Evolutionary conservation across 1,140 invertebrate species (phyloP).

Genomic region (Drepana arcuata): DNA sequence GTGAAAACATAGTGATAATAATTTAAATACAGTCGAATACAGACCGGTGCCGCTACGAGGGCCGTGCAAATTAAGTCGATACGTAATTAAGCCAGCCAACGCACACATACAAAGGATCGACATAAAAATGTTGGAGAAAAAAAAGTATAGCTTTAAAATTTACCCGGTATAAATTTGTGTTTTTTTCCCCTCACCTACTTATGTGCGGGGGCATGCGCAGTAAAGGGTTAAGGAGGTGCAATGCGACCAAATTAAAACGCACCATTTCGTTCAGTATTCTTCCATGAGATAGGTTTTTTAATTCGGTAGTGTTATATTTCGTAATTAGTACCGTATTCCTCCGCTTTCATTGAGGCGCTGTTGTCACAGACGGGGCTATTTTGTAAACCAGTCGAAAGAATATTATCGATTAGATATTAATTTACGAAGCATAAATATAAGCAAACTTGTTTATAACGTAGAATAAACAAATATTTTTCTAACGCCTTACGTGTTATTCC

Average conservation of each 20-base stretch:
- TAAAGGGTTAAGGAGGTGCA: slow-evolving; percentile 54
- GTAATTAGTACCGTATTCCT: slow-evolving; percentile 35
- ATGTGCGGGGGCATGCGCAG: slow-evolving; percentile 66
- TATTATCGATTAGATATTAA: no score
- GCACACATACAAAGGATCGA: slow-evolving; percentile 66
- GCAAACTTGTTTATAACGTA: no score
- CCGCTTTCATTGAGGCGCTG: slow-evolving; percentile 31
- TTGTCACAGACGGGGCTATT: slow-evolving; percentile 15
- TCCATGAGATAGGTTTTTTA: slow-evolving; percentile 6
- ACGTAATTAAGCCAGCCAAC: slow-evolving; percentile 70
- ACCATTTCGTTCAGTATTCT: background rate
- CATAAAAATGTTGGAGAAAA: slow-evolving; percentile 61
- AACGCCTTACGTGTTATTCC: no score
- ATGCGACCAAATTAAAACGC: slow-evolving; percentile 17
- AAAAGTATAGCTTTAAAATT: slow-evolving; percentile 72
- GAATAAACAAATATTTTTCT: no score
- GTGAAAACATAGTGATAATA: no score
- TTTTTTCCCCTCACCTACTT: slow-evolving; percentile 68
- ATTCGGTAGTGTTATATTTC: slow-evolving; percentile 24
- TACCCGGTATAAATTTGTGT: slow-evolving; percentile 72
- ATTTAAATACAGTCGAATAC: no score
- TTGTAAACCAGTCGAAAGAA: no score
- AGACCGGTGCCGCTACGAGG: no score
- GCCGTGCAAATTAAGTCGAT: slow-evolving; percentile 70
- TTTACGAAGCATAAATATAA: no score